Conservation (phyloP, 2,797 vertebrate genomes). For the Neomorphus geoffroyi region DNA sequence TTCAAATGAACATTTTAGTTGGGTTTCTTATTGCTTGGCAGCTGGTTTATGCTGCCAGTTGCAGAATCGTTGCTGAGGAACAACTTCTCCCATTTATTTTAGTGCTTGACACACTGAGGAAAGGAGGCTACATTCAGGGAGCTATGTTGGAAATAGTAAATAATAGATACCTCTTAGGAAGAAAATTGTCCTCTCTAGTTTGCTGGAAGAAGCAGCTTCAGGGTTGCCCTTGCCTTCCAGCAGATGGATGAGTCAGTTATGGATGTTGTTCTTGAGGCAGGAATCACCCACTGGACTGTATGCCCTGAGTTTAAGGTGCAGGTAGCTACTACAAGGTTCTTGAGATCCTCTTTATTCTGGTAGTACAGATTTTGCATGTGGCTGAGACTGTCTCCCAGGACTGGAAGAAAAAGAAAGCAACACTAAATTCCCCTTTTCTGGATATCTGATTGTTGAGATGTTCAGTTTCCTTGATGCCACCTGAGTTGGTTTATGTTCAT, state of each 20-base stretch:
- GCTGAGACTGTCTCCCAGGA: neutral
- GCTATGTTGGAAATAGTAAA: neutral
- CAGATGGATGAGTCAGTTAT: neutral
- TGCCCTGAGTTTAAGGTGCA: neutral
- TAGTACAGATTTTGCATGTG: neutral
- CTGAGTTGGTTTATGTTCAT: conserved; percentile 55
- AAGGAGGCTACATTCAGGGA: neutral
- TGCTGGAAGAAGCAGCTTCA: neutral
- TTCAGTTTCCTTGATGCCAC: conserved; percentile 45
- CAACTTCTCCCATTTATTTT: neutral
- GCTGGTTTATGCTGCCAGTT: neutral
- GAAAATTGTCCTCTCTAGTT: neutral
- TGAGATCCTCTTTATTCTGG: neutral
- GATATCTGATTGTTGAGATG: conserved; percentile 33
- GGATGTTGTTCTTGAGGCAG: neutral
- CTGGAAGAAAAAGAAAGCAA: neutral
- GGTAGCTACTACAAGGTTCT: neutral
- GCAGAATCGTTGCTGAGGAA: neutral
- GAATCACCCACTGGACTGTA: fast-evolving
- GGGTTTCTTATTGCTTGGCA: neutral
- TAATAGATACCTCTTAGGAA: neutral
- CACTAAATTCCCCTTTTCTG: neutral
- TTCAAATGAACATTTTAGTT: neutral
- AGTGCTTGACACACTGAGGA: neutral
- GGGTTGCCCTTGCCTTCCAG: neutral